Evolutionary conservation across 2,797 vertebrate species (phyloP).

Genomic region (Mormyrops boulengeri): DNA sequence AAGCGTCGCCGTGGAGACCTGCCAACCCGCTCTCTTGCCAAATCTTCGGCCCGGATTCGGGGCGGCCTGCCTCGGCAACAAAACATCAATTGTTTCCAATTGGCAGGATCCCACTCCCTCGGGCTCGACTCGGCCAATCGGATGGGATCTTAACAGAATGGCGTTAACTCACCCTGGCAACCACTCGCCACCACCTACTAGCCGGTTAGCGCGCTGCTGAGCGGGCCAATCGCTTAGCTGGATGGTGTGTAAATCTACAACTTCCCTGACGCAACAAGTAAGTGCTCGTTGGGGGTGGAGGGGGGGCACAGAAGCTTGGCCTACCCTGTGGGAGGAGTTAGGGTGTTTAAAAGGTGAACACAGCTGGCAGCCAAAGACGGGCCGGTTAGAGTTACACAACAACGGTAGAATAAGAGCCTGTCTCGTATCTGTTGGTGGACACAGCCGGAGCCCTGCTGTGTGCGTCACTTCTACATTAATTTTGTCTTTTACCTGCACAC

Average conservation of each 20-base stretch:
- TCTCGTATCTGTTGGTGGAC: background rate
- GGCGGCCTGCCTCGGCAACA: constrained; percentile 62
- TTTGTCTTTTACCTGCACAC: background rate
- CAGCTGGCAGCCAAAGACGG: background rate
- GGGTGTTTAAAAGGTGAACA: too few relatives aligned
- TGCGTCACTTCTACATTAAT: background rate
- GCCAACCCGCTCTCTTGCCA: constrained; percentile 40
- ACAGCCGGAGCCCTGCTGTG: background rate
- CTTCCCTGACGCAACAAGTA: background rate
- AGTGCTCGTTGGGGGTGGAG: background rate
- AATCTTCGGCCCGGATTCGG: constrained; percentile 53
- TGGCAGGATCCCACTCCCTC: constrained; percentile 60
- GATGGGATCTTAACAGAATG: constrained; percentile 44
- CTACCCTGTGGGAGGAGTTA: background rate
- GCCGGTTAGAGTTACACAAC: background rate
- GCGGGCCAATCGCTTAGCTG: constrained; percentile 41
- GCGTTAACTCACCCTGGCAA: constrained; percentile 58
- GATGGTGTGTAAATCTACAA: constrained; percentile 37
- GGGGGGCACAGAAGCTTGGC: background rate
- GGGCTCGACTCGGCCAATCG: constrained; percentile 52
- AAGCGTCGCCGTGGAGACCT: constrained; percentile 46
- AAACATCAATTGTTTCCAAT: constrained; percentile 66
- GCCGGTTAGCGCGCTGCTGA: constrained; percentile 41
- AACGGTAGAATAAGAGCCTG: background rate
- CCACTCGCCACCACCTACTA: constrained; percentile 50